Evolutionary conservation across 2,113 vertebrate species (phyloP), one percentile per base, ranked within the genome.

Genomic region (Cyanocitta stelleri): DNA sequence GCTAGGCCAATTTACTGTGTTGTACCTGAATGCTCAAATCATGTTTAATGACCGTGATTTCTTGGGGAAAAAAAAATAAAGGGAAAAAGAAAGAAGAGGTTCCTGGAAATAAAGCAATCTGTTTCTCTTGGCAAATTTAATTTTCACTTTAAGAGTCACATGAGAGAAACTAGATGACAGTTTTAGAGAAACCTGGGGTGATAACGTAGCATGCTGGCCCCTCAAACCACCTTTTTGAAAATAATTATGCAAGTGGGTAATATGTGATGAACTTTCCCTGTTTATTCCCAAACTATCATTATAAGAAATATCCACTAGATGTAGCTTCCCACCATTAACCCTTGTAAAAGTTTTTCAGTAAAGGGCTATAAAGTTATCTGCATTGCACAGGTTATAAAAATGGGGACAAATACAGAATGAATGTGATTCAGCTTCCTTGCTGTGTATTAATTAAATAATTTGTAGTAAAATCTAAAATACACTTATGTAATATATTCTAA

Each of bases 1-100:
- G 26, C 17, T 72, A 78, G 73, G 29, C 37, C 84, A 87, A 76
- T 94, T 96, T 82, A 87, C 58, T 81, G 27, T 18, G 62, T 49
- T 93, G 74, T 62, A 94, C 33, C 58, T 93, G 86, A 96, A 85
- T 83, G 91, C 78, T 94, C 55, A 94, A 92, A 94, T 75, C 48
- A 69, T 63, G n/a, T 92, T 94, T 96, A 94, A 97, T 83, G 75
- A 95, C 76, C 73, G 73, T 66, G 59, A 90, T 92, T 92, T 94
- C 81, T 83, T 35, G 16, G 88, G 48, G 21, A 10, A 44, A 73
- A 73, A 77, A 85, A 80, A 74, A 67, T 16, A 58, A 58, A 82
- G 29, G 33, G 2, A 64, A 84, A 52, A 94, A 88, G 37, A 90
- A 72, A 66, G 33, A 73, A 35, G 54, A 69, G 37, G 16, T 80